Base-by-base conservation (phyloP, 2,113 vertebrate species). In the Brienomyrus longianalis region DNA sequence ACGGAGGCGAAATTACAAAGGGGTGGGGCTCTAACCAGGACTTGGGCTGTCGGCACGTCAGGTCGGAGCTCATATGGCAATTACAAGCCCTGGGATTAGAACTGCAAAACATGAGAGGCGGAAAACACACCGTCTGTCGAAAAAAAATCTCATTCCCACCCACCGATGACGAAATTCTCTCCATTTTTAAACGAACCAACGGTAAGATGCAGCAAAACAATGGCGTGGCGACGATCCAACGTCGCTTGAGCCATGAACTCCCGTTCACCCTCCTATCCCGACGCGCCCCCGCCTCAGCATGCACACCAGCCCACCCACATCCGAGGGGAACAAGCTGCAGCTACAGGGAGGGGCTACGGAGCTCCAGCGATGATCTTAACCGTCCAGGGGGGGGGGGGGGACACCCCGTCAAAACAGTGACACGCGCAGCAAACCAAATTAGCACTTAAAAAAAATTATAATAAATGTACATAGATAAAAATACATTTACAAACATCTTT, bases 41-140 rank as follows among this genome's bases (percentile, higher is more conserved):
- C 9, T 3, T 5, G 1, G 23, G 11, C n/a, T 21, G 11, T 27
- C 23, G 10, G 43, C 47, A n/a, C 23, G 45, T 84, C 45, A n/a
- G 5, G 45, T n/a, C 10, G 1, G 8, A 90, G 92, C 66, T 87
- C 88, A 93, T 90, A 93, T 89, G 93, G 91, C 93, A 91, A 94
- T 93, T 92, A 93, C 92, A 93, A 70, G 93, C 90, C 62, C 88
- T 93, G 93, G 91, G 91, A 94, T 91, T 8, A 70, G 27, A 56
- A 54, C n/a, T 19, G 11, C 51, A 50, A 39, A 51, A 31, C 54
- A 9, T 90, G 90, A 90, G 48, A 89, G 91, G 90, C 89, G 92
- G 92, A 87, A 91, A 89, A 90, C 52, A 5, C 92, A 6, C 31
- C 5, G 15, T 77, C 70, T 1, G 15, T 43, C 15, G 66, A 27